Conservation (phyloP, 2,888 invertebrate genomes). For the Nebria brevicollis region DNA sequence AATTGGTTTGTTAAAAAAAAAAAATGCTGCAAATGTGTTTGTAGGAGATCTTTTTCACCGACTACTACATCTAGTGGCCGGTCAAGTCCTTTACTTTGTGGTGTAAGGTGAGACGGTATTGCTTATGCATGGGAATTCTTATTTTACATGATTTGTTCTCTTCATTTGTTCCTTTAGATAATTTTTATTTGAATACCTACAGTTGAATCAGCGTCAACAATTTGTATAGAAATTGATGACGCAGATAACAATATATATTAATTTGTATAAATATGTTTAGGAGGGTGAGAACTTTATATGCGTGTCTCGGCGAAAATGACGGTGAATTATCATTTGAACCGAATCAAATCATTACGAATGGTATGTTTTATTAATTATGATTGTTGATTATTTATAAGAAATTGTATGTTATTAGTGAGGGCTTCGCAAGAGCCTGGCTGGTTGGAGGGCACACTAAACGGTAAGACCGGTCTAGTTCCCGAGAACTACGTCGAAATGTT, state of each 20-base stretch:
- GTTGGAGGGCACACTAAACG: conserved; percentile 94
- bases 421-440: conserved; percentile 96
- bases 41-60: conserved; percentile 58
- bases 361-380: conserved; percentile 63
- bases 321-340: conserved; percentile 98
- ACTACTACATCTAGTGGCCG: conserved; percentile 58
- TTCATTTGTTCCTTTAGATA: too few relatives aligned
- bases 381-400: not conserved
- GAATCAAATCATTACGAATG: conserved; percentile 97
- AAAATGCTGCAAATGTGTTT: conserved; percentile 37
- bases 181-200: conserved; percentile 8
- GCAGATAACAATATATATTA: not conserved
- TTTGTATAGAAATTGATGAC: too few relatives aligned
- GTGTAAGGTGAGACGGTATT: conserved; percentile 54
- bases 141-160: conserved; percentile 15
- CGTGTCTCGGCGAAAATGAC: conserved; percentile 95
- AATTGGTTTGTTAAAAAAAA: not conserved
- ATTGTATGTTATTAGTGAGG: conserved; percentile 69
- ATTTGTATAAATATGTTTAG: conserved; percentile 61
- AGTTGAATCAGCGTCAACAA: too few relatives aligned
- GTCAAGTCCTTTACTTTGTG: conserved; percentile 57
- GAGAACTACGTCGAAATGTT: conserved; percentile 95
- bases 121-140: conserved; percentile 10
- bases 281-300: conserved; percentile 93
- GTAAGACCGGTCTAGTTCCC: conserved; percentile 91